These are phyloP conservation scores for Marmota flaviventris DNA, from an alignment of 2,113 vertebrate genomes.

Conservation along the genomic window DNA sequence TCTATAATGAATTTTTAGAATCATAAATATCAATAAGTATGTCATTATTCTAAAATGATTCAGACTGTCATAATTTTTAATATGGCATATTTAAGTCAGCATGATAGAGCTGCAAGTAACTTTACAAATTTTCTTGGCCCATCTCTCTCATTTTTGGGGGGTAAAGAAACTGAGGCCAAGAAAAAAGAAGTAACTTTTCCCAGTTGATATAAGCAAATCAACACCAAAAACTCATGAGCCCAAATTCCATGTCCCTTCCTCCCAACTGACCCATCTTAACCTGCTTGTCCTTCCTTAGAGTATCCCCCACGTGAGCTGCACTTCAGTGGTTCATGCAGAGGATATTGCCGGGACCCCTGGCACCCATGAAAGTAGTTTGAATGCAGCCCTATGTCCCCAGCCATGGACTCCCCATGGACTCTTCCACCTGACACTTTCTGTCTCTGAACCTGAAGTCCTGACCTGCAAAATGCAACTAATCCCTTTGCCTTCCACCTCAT, in stretches of 20 bases:
- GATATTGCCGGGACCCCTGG: background rate
- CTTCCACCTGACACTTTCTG: background rate
- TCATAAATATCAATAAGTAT: background rate
- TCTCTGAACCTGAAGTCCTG: background rate
- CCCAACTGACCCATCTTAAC: background rate
- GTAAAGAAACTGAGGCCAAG: background rate
- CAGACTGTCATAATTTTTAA: background rate
- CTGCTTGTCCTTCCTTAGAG: background rate
- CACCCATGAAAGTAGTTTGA: background rate
- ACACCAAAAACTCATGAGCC: background rate
- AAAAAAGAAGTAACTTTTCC: background rate
- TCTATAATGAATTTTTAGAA: background rate
- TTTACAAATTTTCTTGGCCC: background rate
- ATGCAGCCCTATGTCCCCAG: background rate
- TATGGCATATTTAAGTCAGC: background rate
- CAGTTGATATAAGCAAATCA: background rate
- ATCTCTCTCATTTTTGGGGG: background rate
- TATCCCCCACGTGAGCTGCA: rapidly evolving
- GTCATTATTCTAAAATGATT: background rate
- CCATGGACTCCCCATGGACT: background rate
- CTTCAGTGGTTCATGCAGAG: background rate
- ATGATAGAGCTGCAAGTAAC: background rate
- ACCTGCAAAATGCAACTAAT: background rate
- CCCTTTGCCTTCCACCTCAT: background rate
- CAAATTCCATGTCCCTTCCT: background rate